These are phyloP conservation scores for Gallinago stenura DNA, from an alignment of 2,797 vertebrate species.

Conservation along the genomic window DNA sequence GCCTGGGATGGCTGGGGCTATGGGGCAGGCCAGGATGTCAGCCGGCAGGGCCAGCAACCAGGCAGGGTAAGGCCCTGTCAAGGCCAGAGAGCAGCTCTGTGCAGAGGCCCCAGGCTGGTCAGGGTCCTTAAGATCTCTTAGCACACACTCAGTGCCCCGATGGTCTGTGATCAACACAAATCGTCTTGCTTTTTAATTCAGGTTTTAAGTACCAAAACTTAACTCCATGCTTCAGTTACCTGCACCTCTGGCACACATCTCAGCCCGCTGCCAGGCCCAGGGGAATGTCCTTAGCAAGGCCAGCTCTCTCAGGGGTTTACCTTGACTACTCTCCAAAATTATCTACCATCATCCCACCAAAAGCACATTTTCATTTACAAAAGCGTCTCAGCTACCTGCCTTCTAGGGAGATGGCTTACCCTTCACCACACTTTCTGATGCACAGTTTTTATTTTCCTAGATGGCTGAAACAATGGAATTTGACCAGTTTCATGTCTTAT, in stretches of 20 bases:
- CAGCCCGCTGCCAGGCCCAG: rapidly evolving
- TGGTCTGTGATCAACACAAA: no score
- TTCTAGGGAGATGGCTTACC: neutral
- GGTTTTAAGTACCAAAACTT: neutral
- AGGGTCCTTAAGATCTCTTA: rapidly evolving
- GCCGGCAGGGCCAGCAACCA: neutral
- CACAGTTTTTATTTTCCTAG: neutral
- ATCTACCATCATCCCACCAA: neutral
- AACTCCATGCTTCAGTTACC: neutral
- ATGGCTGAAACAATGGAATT: neutral
- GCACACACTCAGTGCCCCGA: no score
- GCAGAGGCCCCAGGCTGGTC: neutral
- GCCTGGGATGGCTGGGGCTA: neutral
- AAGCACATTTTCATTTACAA: rapidly evolving
- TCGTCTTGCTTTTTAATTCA: neutral
- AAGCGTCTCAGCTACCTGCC: neutral
- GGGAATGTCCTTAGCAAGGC: neutral
- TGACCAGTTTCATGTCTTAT: neutral
- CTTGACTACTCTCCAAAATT: rapidly evolving
- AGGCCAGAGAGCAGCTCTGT: rapidly evolving
- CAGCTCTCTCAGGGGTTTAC: neutral
- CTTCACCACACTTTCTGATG: neutral
- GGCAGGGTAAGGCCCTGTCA: neutral
- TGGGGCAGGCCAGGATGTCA: neutral
- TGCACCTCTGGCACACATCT: rapidly evolving